These are phyloP conservation scores for Gallinago jamesoni DNA, from an alignment of 2,113 vertebrate genomes.

Conservation along the genomic window DNA sequence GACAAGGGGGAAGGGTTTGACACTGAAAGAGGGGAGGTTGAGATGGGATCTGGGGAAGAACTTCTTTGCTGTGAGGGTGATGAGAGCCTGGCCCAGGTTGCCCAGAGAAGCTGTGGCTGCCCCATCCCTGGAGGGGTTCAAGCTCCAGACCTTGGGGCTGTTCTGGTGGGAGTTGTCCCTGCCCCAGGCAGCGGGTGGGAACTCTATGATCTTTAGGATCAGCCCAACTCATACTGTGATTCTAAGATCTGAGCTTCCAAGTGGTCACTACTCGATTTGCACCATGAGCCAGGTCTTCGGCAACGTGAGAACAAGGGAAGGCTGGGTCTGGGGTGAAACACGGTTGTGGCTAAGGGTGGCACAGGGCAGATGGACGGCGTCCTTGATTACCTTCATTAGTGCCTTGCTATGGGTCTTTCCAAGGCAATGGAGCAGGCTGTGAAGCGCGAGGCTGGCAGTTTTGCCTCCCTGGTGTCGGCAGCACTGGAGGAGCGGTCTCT, in stretches of 20 bases:
- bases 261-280: not conserved
- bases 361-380: not conserved
- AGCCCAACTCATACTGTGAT: not conserved
- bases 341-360: accelerated
- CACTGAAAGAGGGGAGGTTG: too few relatives aligned
- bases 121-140: too few relatives aligned
- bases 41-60: too few relatives aligned
- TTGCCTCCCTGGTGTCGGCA: conserved; percentile 57
- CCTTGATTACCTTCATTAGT: not conserved
- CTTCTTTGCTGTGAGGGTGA: too few relatives aligned
- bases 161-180: not conserved
- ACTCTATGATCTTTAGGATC: not conserved
- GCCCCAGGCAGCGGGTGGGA: not conserved
- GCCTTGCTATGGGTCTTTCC: not conserved
- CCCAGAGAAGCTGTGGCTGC: too few relatives aligned
- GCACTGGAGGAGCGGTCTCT: conserved; percentile 65
- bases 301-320: not conserved
- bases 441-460: not conserved
- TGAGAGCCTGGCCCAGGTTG: too few relatives aligned
- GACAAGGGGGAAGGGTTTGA: too few relatives aligned
- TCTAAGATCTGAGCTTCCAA: not conserved
- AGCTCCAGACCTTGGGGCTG: not conserved
- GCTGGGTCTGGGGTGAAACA: not conserved
- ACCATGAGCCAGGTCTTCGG: not conserved
- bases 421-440: conserved; percentile 70